Evolutionary conservation across 2,113 vertebrate genomes (phyloP), one percentile per base, ranked within the genome.

Genomic region (Oryctolagus cuniculus): DNA sequence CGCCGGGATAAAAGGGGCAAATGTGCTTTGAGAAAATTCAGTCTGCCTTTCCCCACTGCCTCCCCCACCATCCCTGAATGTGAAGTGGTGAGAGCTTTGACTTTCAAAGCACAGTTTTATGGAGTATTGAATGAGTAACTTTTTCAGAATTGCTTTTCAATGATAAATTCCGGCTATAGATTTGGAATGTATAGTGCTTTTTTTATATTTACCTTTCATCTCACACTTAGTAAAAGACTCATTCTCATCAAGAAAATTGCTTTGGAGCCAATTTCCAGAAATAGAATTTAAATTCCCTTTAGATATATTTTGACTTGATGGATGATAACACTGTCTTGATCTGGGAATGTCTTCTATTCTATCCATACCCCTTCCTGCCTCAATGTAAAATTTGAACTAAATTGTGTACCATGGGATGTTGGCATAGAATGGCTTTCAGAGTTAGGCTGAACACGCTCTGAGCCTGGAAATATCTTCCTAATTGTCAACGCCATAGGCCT

Each of bases 231-330:
- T 34, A 51, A 89, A 89, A 95, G 77, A 80, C 1, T 19, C 17
- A 91, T 91, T 80, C 25, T 90, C 36, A 88, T 77, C 53, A 89
- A 85, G 31, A 83, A 36, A 94, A 93, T 92, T 90, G 63, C 61
- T 95, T 90, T 90, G 36, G 72, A 93, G 77, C 21, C 27, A 79
- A n/a, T 93, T 91, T 94, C 58, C 53, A 70, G 79, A 96, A 94
- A 70, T 69, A 84, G 34, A 17, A 81, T 44, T 85, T 87, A 87
- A 95, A 75, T 21, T 91, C 69, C 29, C 29, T 86, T 36, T 27
- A 51, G 53, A 72, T n/a, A 36, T 53, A 67, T 66, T 93, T 94
- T 24, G 29, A 34, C 34, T 72, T 53, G n/a, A 11, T 51, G 77
- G 44, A 49, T 55, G 58, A 34, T 38, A 80, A 89, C 53, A 64